Base-by-base conservation (phyloP, 1,140 invertebrate species). In the Euwallacea similis region DNA sequence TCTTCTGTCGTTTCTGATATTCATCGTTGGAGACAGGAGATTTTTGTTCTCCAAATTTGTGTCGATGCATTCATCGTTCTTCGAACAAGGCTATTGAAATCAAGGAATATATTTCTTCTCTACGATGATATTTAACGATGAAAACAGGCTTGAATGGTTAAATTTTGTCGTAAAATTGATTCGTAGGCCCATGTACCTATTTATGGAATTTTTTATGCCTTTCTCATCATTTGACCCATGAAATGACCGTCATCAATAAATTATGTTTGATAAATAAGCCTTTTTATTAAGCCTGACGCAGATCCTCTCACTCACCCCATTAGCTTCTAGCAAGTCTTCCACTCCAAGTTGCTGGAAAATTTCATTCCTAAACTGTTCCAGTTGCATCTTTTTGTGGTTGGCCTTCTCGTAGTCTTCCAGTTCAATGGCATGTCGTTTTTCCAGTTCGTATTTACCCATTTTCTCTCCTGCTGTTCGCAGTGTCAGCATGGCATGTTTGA, bases 351-450 rank as follows among this genome's bases (percentile, higher is more conserved):
- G 87, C 63, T 87, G 83, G 76, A 94, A 93, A 3, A 92, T 85
- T 62, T 89, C 85, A 7, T 87, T 82, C 67, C 91, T 84, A 76
- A 91, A 93, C 56, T 92, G 88, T 75, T 97, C 91, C 72, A 96
- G 95, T 82, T 96, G 92, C 65, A 91, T 89, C 75, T 97, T 94
- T 81, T 96, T 96, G 15, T 90, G 83, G 64, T 93, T 90, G 0
- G 95, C 96, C 74, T 91, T 88, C 72, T 95, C 93, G 78, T 94
- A 97, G 82, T 98, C 94, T 78, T 97, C 95, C 66, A 91, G 85
- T 33, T 93, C 91, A 7, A 96, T 94, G 0, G 95, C 95, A 66
- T 95, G 92, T 42, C 92, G 86, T 78, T 98, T 98, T 75, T 96
- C 93, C 46, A 97, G 84, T 73, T 96, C 89, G 83, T 95, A 94